Base-by-base conservation (phyloP, 2,888 invertebrate genomes). In the Chromoteleia sp. region DNA sequence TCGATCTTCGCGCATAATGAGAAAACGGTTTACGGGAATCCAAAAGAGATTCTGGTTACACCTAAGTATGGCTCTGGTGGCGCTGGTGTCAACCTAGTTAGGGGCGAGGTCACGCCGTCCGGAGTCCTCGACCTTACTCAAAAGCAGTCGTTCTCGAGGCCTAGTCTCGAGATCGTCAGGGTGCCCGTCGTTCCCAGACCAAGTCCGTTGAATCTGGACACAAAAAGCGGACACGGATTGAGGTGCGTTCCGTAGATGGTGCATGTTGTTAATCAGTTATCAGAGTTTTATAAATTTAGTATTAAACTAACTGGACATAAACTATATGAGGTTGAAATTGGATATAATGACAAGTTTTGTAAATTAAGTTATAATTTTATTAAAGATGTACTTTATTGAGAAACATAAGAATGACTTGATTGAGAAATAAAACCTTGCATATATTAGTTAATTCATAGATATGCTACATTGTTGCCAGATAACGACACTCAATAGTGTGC, bases 11-110 rank as follows among this genome's bases (percentile, higher is more conserved):
- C 94, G 0, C 93, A 93, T 85, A 93, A 93, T 0, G 94, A 95
- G 85, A 94, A 93, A 85, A 95, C 93, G 0, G 94, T 95, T 0
- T 96, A 96, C 84, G 95, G 95, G 0, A 95, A 96, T 90, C 96
- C 96, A 0, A 95, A 95, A 87, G 95, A 95, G 85, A 94, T 94
- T 1, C 92, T 94, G 79, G 93, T 93, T 90, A 93, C 94, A 0
- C 93, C 93, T 0, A 90, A 89, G 74, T 90, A 86, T 70, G 93
- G n/a, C n/a, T n/a, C n/a, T n/a, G n/a, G 75, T 17, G 74, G 81
- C 2, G 48, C 52, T 8, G 61, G 76, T 6, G 81, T 80, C 21
- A 82, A 81, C 21, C 50, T 81, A 6, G 82, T 76, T 4, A 71
- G 56, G 2, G 81, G 75, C 25, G 81, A 83, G n/a, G 19, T 65